Conservation (phyloP, 2,888 invertebrate species). For the Xylota segnis region DNA sequence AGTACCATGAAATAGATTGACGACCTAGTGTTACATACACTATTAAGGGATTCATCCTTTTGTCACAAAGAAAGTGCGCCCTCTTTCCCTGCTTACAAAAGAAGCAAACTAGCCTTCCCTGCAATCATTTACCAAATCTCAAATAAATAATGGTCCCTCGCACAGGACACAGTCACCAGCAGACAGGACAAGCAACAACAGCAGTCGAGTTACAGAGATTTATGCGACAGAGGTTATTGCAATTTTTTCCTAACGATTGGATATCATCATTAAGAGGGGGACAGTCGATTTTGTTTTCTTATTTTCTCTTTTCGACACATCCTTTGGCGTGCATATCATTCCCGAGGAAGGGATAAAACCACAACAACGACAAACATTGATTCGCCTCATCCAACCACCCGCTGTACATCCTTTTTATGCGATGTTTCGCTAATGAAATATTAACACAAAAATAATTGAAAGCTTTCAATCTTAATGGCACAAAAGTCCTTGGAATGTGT, state of each 20-base stretch:
- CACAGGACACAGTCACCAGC: conserved; percentile 24
- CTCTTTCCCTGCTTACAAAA: no score
- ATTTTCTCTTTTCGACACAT: conserved; percentile 34
- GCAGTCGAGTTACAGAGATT: conserved; percentile 54
- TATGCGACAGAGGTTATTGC: conserved; percentile 72
- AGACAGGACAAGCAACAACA: conserved; percentile 33
- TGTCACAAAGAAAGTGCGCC: no score
- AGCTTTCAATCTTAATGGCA: conserved; percentile 79
- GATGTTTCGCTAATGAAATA: conserved; percentile 82
- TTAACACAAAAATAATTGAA: conserved; percentile 83
- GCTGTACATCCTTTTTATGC: conserved; percentile 52
- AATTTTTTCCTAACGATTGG: conserved; percentile 73
- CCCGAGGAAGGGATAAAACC: conserved; percentile 33
- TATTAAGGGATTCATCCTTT: background rate
- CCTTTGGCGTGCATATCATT: conserved; percentile 30
- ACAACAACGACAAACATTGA: conserved; percentile 61
- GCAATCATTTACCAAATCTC: conserved; percentile 15
- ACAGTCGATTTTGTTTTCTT: conserved; percentile 9
- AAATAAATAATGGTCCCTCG: conserved; percentile 45
- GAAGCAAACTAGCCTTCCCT: conserved; percentile 4
- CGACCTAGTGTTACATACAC: no score
- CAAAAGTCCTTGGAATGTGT: conserved; percentile 6
- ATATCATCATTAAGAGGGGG: conserved; percentile 58
- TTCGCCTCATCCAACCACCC: conserved; percentile 16
- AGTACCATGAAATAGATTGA: no score